Conservation (phyloP, 23 tunicate genomes). For the Trididemnum miniatum region DNA sequence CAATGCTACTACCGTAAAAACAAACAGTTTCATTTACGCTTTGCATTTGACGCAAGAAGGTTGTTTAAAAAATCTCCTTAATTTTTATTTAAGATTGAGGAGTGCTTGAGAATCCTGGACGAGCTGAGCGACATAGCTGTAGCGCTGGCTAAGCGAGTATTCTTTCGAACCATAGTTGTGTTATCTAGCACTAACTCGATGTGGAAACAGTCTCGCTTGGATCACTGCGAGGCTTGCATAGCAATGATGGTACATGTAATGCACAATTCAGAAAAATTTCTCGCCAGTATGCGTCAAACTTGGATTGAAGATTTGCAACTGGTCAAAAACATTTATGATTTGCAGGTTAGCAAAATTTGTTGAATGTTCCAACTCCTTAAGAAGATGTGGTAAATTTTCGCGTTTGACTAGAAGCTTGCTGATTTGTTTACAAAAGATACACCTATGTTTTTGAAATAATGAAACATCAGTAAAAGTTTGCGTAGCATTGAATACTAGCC, state of each 20-base stretch:
- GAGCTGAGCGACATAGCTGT: slow-evolving; percentile 21
- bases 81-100: slow-evolving; percentile 26
- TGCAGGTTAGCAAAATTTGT: no score
- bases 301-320: slow-evolving; percentile 24
- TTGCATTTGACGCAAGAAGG: no score
- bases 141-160: slow-evolving; percentile 24
- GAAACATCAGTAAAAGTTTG: no score
- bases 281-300: background rate
- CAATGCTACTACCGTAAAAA: no score
- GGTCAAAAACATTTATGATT: slow-evolving; percentile 8
- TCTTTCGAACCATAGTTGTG: background rate
- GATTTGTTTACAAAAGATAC: no score
- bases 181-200: slow-evolving; percentile 31
- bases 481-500: no score
- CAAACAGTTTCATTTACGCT: no score
- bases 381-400: no score
- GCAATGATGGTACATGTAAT: slow-evolving; percentile 64
- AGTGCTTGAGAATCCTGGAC: slow-evolving; percentile 48
- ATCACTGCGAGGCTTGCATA: slow-evolving; percentile 41
- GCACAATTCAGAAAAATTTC: background rate
- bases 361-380: no score
- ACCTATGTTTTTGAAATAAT: no score
- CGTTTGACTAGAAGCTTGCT: no score
- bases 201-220: slow-evolving; percentile 13
- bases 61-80: no score